These are phyloP conservation scores for Chesias legatella DNA, from an alignment of 2,888 invertebrate species.

Conservation along the genomic window DNA sequence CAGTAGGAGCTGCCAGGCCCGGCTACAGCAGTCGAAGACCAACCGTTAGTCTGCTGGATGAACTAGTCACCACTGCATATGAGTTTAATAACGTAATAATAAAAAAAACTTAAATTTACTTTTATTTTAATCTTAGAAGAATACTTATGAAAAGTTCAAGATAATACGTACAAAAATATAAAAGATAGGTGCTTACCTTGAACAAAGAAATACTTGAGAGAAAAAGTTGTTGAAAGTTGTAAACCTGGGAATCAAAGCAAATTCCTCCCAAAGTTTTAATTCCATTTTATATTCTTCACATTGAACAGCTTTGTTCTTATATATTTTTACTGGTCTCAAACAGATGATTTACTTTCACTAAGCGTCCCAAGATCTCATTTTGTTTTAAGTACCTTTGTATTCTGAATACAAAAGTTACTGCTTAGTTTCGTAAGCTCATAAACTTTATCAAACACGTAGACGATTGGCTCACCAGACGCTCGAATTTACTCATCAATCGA, in stretches of 20 bases:
- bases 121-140: no score
- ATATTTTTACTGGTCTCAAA: slow-evolving; percentile 6
- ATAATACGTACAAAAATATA: no score
- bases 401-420: slow-evolving; percentile 9
- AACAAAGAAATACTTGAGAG: not conserved
- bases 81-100: no score
- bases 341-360: slow-evolving; percentile 7
- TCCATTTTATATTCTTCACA: slow-evolving; percentile 8
- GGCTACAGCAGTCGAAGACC: no score
- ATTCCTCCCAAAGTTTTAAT: slow-evolving; percentile 5
- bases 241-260: slow-evolving; percentile 7
- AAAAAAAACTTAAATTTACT: no score
- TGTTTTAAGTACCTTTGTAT: slow-evolving; percentile 4
- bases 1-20: no score
- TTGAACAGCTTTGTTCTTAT: slow-evolving; percentile 1
- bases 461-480: slow-evolving; percentile 29
- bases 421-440: slow-evolving; percentile 18
- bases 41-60: no score
- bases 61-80: no score
- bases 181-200: no score
- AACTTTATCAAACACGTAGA: slow-evolving; percentile 19
- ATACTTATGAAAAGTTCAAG: no score
- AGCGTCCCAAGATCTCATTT: slow-evolving; percentile 6
- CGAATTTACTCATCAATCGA: slow-evolving; percentile 34
- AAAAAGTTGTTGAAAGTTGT: slow-evolving; percentile 2